phyloP scores from a whole-genome alignment of 2,888 invertebrate genomes.

The Asteroscopus sphinx region DNA sequence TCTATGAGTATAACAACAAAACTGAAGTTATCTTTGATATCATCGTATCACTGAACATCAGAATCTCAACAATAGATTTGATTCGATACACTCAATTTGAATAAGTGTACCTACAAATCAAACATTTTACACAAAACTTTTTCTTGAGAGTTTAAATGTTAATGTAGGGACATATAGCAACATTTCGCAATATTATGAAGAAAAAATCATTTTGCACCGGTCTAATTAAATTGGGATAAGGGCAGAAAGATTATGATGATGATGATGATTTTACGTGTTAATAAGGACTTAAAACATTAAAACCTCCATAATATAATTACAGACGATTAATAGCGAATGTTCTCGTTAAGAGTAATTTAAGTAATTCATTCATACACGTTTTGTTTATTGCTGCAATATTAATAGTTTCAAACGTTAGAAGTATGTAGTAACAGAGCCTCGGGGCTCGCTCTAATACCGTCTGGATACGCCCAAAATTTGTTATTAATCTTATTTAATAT shows the following conservation, averaged over 20 bases:
- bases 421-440: conserved; percentile 52
- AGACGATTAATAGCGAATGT: conserved; percentile 30
- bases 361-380: conserved; percentile 39
- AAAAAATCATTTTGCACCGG: background rate
- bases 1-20: conserved; percentile 5
- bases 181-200: no score
- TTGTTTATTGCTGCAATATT: conserved; percentile 56
- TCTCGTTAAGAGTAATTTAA: conserved; percentile 43
- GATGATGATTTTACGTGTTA: no score
- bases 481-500: conserved; percentile 32
- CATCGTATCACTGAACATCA: background rate
- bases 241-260: no score
- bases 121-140: background rate
- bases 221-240: no score
- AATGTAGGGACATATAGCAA: background rate
- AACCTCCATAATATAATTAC: conserved; percentile 18
- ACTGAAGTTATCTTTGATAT: conserved; percentile 13
- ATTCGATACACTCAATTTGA: conserved; percentile 1
- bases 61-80: conserved; percentile 5
- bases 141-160: background rate
- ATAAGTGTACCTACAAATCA: background rate
- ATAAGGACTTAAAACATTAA: conserved; percentile 5
- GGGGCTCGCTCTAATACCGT: conserved; percentile 19
- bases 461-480: conserved; percentile 26
- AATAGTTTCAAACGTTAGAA: conserved; percentile 58